Percentiles rank a stretch among this genome's conserved stretches.
Conservation (phyloP, 2,888 invertebrate genomes). For the Amphipoea lucens region DNA sequence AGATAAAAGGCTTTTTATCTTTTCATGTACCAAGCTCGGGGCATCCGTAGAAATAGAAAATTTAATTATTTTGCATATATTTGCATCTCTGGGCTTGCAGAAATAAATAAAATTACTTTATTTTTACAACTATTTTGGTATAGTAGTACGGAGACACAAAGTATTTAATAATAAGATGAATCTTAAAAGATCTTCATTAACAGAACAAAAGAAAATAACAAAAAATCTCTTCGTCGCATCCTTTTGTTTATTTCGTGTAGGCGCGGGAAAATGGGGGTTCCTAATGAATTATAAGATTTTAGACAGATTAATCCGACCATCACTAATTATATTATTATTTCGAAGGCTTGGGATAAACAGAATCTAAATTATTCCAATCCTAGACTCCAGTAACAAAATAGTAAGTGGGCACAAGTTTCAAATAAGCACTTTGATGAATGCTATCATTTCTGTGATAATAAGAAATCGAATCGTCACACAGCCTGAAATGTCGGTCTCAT, state of each 20-base stretch:
- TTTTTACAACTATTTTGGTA: neutral
- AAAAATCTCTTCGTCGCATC: conserved; percentile 41
- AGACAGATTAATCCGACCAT: too few relatives aligned
- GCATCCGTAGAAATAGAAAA: conserved; percentile 10
- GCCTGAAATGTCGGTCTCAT: neutral
- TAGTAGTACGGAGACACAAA: conserved; percentile 11
- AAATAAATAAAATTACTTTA: conserved; percentile 7
- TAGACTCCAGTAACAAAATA: conserved; percentile 1
- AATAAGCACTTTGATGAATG: neutral
- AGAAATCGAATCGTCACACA: neutral
- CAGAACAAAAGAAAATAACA: conserved; percentile 62
- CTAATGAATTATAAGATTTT: too few relatives aligned
- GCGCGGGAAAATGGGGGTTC: neutral
- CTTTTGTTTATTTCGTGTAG: conserved; percentile 52
- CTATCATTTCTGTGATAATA: neutral
- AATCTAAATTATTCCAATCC: conserved; percentile 10
- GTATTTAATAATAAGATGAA: too few relatives aligned
- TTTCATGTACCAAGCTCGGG: conserved; percentile 20
- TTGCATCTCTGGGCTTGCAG: conserved; percentile 12
- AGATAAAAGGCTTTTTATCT: conserved; percentile 52
- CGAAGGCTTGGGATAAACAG: neutral
- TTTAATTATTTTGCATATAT: conserved; percentile 33
- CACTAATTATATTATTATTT: neutral
- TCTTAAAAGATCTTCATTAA: conserved; percentile 55
- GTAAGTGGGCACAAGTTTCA: neutral